These are phyloP conservation scores for Callosobruchus maculatus DNA, from an alignment of 2,888 invertebrate genomes.

Conservation along the genomic window DNA sequence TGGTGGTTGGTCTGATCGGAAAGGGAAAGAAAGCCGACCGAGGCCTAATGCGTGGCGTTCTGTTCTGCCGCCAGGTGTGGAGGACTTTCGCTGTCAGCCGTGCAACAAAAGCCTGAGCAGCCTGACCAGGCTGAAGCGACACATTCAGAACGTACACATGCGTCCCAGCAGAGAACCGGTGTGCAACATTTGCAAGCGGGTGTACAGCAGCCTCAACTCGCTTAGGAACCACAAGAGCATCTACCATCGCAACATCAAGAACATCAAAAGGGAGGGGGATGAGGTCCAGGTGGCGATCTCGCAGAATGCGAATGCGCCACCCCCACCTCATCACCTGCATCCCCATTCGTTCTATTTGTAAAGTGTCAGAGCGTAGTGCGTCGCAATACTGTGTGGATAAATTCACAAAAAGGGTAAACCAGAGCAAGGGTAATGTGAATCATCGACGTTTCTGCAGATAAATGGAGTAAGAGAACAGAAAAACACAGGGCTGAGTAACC, in stretches of 20 bases:
- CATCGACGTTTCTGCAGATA: too few species aligned
- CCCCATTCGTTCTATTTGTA: slow-evolving; percentile 47
- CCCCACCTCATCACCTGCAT: background rate
- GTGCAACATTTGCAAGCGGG: slow-evolving; percentile 89
- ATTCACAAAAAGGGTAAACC: too few species aligned
- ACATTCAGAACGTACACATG: slow-evolving; percentile 90
- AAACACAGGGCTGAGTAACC: too few species aligned
- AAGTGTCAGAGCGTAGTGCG: slow-evolving; percentile 8
- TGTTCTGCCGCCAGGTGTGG: slow-evolving; percentile 66
- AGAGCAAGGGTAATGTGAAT: too few species aligned
- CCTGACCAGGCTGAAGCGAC: slow-evolving; percentile 82
- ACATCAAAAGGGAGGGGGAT: slow-evolving; percentile 57
- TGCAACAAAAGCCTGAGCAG: slow-evolving; percentile 89
- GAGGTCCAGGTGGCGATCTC: background rate
- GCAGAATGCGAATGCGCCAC: slow-evolving; percentile 3
- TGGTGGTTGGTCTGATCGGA: slow-evolving; percentile 5
- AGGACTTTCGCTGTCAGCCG: slow-evolving; percentile 87
- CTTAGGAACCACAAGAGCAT: slow-evolving; percentile 90
- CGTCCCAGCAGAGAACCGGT: slow-evolving; percentile 85
- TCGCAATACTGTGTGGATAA: too few species aligned
- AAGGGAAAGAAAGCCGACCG: background rate
- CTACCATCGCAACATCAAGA: slow-evolving; percentile 80
- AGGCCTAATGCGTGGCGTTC: background rate
- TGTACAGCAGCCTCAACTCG: slow-evolving; percentile 88
- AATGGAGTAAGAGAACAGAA: too few species aligned